Evolutionary conservation across 2,888 invertebrate genomes (phyloP).

Genomic region (Palloptera scutellata): DNA sequence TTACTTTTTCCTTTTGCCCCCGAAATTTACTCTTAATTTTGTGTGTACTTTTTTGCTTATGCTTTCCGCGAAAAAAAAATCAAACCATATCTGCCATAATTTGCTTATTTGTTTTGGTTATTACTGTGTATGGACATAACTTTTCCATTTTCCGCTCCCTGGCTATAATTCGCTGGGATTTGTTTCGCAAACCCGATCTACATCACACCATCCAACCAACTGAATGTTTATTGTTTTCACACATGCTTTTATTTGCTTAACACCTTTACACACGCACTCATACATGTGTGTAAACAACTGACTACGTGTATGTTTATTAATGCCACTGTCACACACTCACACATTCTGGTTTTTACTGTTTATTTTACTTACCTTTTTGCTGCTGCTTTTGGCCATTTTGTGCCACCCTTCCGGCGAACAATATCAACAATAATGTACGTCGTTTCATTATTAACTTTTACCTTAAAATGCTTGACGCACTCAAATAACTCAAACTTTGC

Average conservation of each 20-base stretch:
- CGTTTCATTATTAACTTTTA: background rate
- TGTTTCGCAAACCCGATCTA: slow-evolving; percentile 41
- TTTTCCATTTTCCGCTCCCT: slow-evolving; percentile 23
- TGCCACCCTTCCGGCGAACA: background rate
- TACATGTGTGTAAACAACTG: slow-evolving; percentile 5
- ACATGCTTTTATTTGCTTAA: slow-evolving; percentile 23
- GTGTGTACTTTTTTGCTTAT: too few relatives aligned
- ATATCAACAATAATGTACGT: too few relatives aligned
- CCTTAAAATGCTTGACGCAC: slow-evolving; percentile 2
- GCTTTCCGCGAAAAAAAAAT: too few relatives aligned
- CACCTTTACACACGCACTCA: slow-evolving; percentile 15
- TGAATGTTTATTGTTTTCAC: slow-evolving; percentile 20
- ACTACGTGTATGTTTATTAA: background rate
- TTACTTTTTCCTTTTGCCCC: background rate
- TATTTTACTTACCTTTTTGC: background rate
- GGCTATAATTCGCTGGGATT: background rate
- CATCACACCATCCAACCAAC: slow-evolving; percentile 14
- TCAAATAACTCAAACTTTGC: background rate
- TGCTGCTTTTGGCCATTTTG: background rate
- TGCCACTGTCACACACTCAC: slow-evolving; percentile 4
- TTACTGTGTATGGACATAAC: slow-evolving; percentile 9
- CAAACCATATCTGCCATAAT: slow-evolving; percentile 9
- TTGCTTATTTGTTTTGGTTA: slow-evolving; percentile 23
- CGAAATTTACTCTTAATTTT: background rate
- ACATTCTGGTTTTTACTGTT: background rate